Conservation (phyloP, 2,888 invertebrate species). For the Frankliniella intonsa region DNA sequence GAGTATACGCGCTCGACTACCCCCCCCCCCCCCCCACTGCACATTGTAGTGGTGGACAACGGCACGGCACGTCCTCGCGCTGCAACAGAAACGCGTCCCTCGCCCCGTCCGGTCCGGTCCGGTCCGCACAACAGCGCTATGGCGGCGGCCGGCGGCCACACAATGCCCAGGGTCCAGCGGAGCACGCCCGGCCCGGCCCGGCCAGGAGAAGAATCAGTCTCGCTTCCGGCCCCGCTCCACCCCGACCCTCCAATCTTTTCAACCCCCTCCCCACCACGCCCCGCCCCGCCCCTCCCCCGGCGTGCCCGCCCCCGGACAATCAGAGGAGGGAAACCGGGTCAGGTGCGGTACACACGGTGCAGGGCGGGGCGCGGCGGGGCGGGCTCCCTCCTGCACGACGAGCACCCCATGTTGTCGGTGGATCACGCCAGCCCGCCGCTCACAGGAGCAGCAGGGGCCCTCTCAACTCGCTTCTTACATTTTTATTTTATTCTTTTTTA, state of each 20-base stretch:
- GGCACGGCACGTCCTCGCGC: background rate
- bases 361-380: too few relatives aligned
- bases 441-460: too few relatives aligned
- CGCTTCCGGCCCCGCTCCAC: background rate
- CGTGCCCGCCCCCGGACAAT: background rate
- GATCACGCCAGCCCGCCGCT: too few relatives aligned
- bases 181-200: background rate
- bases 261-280: background rate
- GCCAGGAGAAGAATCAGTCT: background rate
- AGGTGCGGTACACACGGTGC: too few relatives aligned
- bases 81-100: background rate
- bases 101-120: too few relatives aligned
- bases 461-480: too few relatives aligned
- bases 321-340: too few relatives aligned
- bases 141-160: too few relatives aligned
- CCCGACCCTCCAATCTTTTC: background rate
- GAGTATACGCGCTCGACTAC: background rate
- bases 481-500: too few relatives aligned
- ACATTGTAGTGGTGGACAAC: background rate
- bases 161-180: background rate
- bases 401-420: too few relatives aligned
- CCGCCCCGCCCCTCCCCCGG: background rate
- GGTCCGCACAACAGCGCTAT: too few relatives aligned
- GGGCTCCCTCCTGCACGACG: too few relatives aligned
- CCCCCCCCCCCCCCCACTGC: background rate